A percentile compares a stretch with the other conserved stretches of the same genome.
Conservation (phyloP, 2,797 vertebrate genomes). For the Lagorchestes hirsutus region DNA sequence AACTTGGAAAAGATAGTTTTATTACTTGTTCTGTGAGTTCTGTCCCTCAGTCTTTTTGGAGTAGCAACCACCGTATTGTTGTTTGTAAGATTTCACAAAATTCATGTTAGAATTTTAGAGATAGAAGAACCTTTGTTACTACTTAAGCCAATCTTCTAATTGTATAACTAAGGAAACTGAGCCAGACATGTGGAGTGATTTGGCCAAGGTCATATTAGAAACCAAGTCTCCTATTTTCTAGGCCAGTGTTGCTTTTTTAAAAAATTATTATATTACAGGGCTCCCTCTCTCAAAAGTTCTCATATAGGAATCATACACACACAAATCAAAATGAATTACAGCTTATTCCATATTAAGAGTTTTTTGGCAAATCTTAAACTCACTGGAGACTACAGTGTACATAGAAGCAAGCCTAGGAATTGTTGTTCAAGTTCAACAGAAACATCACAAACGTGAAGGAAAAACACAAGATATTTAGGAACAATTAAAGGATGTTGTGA, state of each 20-base stretch:
- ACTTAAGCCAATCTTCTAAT: neutral
- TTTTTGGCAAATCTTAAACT: conserved; percentile 31
- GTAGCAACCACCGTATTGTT: neutral
- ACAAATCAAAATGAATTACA: neutral
- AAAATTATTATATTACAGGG: neutral
- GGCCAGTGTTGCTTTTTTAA: neutral
- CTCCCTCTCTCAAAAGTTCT: neutral
- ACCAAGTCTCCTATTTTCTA: neutral
- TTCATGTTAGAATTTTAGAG: neutral
- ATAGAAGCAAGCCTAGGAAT: conserved; percentile 10
- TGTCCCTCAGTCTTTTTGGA: neutral
- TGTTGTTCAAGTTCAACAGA: neutral
- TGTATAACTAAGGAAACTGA: neutral
- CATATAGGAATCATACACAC: neutral
- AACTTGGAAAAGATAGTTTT: conserved; percentile 24
- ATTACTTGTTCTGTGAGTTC: neutral
- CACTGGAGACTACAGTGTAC: neutral
- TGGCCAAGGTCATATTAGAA: neutral
- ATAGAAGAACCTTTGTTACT: neutral
- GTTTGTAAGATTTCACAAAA: neutral
- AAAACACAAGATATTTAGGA: conserved; percentile 21
- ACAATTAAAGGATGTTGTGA: conserved; percentile 7
- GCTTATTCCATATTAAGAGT: conserved; percentile 53
- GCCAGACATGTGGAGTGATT: neutral
- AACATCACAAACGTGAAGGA: conserved; percentile 28